These are phyloP conservation scores for Aphidius gifuensis DNA, from an alignment of 1,140 invertebrate species.

Conservation along the genomic window DNA sequence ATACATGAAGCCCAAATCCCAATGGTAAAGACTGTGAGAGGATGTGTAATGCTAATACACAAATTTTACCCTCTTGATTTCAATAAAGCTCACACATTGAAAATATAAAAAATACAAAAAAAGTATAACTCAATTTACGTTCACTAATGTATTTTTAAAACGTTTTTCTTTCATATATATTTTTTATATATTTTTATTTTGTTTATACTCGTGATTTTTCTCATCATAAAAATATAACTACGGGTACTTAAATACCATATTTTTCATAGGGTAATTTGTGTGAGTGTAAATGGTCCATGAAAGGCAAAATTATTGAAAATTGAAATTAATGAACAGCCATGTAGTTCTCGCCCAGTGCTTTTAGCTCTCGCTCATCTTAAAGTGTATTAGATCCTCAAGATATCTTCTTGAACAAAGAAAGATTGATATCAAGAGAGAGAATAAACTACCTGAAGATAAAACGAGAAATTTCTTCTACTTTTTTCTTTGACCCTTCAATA, in stretches of 20 bases:
- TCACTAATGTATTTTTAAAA: conserved; percentile 15
- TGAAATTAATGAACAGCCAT: conserved; percentile 54
- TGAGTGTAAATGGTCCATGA: neutral
- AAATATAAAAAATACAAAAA: no score
- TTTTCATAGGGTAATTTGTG: neutral
- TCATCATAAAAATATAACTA: neutral
- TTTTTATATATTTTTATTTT: neutral
- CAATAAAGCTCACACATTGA: conserved; percentile 13
- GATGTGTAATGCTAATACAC: conserved; percentile 10
- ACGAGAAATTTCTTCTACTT: neutral
- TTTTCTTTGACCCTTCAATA: neutral
- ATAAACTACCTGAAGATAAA: conserved; percentile 18
- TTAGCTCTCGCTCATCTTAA: conserved; percentile 25
- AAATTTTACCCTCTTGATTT: conserved; percentile 16
- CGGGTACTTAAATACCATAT: no score
- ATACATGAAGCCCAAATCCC: conserved; percentile 4
- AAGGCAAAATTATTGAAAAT: conserved; percentile 51
- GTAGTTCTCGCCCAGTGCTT: conserved; percentile 20
- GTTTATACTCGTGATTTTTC: conserved; percentile 1
- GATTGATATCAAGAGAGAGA: conserved; percentile 27
- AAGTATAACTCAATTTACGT: no score
- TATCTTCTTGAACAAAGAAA: conserved; percentile 33
- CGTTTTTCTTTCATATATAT: neutral
- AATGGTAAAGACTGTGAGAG: neutral
- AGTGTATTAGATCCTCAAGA: no score